Evolutionary conservation across 2,113 vertebrate genomes (phyloP).

Genomic region (Bubo blakistoni): DNA sequence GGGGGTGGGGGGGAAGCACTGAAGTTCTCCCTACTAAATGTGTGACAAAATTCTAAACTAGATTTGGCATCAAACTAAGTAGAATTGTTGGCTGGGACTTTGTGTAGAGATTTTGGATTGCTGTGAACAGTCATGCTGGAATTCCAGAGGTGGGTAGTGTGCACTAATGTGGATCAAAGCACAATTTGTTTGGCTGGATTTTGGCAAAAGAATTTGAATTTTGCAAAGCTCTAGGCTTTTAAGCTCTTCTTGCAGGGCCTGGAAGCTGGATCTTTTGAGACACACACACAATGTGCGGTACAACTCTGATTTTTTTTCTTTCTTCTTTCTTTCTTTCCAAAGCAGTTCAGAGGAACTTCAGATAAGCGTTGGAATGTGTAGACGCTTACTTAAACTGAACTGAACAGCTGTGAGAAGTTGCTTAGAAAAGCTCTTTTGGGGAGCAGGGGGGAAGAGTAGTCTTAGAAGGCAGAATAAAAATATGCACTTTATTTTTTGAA

Average conservation of each 20-base stretch:
- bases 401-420: not conserved
- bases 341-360: not conserved
- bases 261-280: not conserved
- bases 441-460: not conserved
- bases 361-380: not conserved
- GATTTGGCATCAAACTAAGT: not conserved
- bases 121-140: not conserved
- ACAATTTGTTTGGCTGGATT: not conserved
- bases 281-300: not conserved
- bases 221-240: not conserved
- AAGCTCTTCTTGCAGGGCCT: not conserved
- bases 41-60: not conserved
- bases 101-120: not conserved
- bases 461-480: not conserved
- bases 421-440: not conserved
- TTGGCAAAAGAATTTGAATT: not conserved
- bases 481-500: not conserved
- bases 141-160: not conserved
- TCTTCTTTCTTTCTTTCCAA: not conserved
- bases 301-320: not conserved
- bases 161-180: not conserved
- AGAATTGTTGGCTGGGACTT: not conserved
- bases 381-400: not conserved
- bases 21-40: not conserved
- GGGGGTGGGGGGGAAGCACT: too few species aligned